Evolutionary conservation across 1,140 invertebrate genomes (phyloP), one percentile per base, ranked within the genome.

Genomic region (Papilio xuthus): DNA sequence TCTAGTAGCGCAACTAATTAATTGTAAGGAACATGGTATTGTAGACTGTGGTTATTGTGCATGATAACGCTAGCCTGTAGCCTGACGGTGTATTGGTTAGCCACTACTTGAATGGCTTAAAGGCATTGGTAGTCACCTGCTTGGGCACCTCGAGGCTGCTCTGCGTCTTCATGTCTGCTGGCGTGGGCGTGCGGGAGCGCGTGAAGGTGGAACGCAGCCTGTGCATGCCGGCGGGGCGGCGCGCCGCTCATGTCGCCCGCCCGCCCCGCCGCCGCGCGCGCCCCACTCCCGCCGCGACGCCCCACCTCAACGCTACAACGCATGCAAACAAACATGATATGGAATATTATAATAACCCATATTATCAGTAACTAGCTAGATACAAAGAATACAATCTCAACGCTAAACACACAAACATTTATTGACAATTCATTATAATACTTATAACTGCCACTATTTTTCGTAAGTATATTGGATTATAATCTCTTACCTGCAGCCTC

Each of bases 101-200:
- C 4, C 44, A 6, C 15, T 18, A 0, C 15, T 13, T 47, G 6
- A 6, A 0, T 26, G 10, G 13, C 8, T 67, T 28, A 13, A n/a
- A 23, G 56, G 20, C 20, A 67, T 67, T 28, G 23, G 4, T 67
- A 67, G 32, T 67, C 60, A 97, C 96, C 95, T 97, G 97, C 88
- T 97, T 97, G 50, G 97, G 97, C 78, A 98, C 97, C 90, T 98
- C 97, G 78, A 98, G 95, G 90, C 97, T 98, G 94, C 96, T 97
- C 90, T 98, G 97, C 78, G 97, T 97, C 94, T 98, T 98, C 97
- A 98, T 97, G 92, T 98, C 97, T 83, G 97, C 96, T 73, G 97
- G 97, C 72, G 97, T 98, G 44, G 97, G 97, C 77, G 97, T 98
- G 80, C 96, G 95, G 84, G 97, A 97, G 84, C 97, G 96, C 93